Evolutionary conservation across 2,888 invertebrate species (phyloP).

Genomic region (Drosophila sordidula): DNA sequence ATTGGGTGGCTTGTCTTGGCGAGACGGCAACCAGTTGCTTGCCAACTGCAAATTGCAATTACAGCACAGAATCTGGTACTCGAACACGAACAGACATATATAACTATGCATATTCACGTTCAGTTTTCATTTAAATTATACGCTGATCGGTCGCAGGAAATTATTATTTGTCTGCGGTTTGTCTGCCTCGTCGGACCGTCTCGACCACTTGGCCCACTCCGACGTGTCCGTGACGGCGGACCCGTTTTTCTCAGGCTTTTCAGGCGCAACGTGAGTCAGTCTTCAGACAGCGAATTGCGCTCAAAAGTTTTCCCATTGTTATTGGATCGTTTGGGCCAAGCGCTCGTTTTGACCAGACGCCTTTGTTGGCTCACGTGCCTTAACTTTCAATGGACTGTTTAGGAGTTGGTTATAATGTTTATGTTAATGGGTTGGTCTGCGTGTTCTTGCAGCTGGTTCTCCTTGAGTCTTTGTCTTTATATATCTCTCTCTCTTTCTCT

Average conservation of each 20-base stretch:
- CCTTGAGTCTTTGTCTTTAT: conserved; percentile 19
- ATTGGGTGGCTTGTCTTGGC: conserved; percentile 15
- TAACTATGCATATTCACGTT: conserved; percentile 30
- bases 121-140: conserved; percentile 58
- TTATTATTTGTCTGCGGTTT: conserved; percentile 68
- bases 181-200: conserved; percentile 46
- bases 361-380: conserved; percentile 44
- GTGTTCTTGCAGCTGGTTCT: conserved; percentile 9
- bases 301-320: conserved; percentile 37
- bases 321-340: conserved; percentile 20
- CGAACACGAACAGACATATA: neutral
- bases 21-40: conserved; percentile 31
- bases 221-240: neutral
- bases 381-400: conserved; percentile 41
- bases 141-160: conserved; percentile 60
- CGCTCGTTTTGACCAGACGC: conserved; percentile 26
- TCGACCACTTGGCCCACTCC: conserved; percentile 33
- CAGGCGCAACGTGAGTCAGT: conserved; percentile 35
- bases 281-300: conserved; percentile 14
- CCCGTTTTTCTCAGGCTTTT: conserved; percentile 41
- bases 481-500: conserved; percentile 11
- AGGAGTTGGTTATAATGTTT: conserved; percentile 15
- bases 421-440: conserved; percentile 40
- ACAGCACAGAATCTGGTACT: conserved; percentile 26
- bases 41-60: conserved; percentile 42